Evolutionary conservation across 2,113 vertebrate genomes (phyloP), one percentile per base, ranked within the genome.

Genomic region (Rhinolophus ferrumequinum): DNA sequence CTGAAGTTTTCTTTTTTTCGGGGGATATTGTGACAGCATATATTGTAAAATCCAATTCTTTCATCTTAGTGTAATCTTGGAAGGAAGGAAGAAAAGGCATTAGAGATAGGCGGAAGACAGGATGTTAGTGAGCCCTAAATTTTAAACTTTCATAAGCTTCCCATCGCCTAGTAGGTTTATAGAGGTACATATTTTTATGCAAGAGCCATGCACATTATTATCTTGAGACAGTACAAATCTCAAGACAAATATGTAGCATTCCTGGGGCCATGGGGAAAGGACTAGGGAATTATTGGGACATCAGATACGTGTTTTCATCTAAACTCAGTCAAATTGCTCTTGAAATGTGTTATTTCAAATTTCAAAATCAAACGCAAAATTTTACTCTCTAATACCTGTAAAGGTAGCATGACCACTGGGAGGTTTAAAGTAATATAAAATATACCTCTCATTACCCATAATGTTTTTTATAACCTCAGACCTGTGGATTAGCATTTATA

Each of bases 331-430:
- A 88, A 82, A 80, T 90, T 84, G 33, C 35, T 90, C 66, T 80
- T 93, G 35, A 87, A 94, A n/a, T 86, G 16, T 70, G 38, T 87
- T 75, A 7, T 69, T 93, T 84, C 66, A 93, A 26, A 85, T 92
- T 92, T 94, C 35, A 91, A 95, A 97, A 62, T 95, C 52, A 92
- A 87, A 89, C 5, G 30, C 18, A 90, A 75, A 96, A 44, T 86
- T 91, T 50, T 91, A 75, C 67, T 77, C 41, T 80, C 47, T 88
- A 77, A 85, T 64, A 47, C 38, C 35, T 52, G 18, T 94, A 80
- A 90, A 93, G 47, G 15, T 72, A 90, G 83, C 16, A 15, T 52
- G 75, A 56, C 67, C 33, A 70, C 3, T 5, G 19, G 41, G 21
- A 90, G 47, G 15, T 95, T 67, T 84, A 60, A 85, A 84, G 15